phyloP scores from a whole-genome alignment of 2,797 vertebrate genomes.

The Megaceryle alcyon region DNA sequence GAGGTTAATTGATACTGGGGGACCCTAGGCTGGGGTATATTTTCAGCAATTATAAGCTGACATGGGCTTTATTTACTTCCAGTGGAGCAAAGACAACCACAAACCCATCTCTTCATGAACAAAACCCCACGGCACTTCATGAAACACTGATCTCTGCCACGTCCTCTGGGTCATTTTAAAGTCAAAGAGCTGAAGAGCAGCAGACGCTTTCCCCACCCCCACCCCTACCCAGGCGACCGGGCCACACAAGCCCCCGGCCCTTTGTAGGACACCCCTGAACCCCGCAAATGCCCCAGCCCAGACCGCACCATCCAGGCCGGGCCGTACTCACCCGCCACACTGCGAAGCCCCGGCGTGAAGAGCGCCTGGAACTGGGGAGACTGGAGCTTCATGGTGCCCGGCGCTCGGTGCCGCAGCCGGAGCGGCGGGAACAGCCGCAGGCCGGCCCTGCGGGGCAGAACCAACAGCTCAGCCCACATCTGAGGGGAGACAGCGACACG shows the following conservation, averaged over 20 bases:
- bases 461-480: slow-evolving; percentile 62
- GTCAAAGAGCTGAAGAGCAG: background rate
- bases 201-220: fast-evolving
- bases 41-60: fast-evolving
- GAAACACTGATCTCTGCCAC: fast-evolving
- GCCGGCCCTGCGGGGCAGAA: slow-evolving; percentile 8
- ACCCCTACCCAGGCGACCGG: background rate
- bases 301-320: background rate
- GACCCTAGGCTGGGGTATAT: background rate
- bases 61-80: fast-evolving
- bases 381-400: slow-evolving; percentile 87
- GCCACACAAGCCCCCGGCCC: too few species aligned
- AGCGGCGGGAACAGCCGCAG: background rate
- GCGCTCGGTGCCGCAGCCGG: background rate
- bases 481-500: background rate
- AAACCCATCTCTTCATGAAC: background rate
- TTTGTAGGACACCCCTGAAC: too few species aligned
- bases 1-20: fast-evolving
- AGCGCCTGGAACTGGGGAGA: slow-evolving; percentile 88
- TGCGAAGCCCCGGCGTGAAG: slow-evolving; percentile 89
- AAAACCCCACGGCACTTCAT: background rate
- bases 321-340: slow-evolving; percentile 72
- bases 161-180: fast-evolving
- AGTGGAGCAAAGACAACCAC: fast-evolving
- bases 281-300: background rate